phyloP scores from a whole-genome alignment of 2,113 vertebrate species.

The Microtus oregoni region DNA sequence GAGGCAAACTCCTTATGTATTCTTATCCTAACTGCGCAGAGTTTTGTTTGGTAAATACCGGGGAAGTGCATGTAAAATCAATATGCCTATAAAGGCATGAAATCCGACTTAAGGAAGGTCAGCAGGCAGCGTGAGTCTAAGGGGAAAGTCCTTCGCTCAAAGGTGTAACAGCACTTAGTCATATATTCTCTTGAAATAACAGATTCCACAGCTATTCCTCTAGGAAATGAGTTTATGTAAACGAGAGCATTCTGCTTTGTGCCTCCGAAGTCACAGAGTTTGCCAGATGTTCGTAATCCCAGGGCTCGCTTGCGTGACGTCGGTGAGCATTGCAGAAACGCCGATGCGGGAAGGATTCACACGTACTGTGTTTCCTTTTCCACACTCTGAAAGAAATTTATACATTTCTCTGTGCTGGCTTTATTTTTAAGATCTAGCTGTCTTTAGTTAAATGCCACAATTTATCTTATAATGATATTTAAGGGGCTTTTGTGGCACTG shows the following conservation, averaged over 20 bases:
- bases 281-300: slow-evolving; percentile 69
- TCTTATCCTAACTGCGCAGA: slow-evolving; percentile 53
- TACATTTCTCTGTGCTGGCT: slow-evolving; percentile 53
- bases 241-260: slow-evolving; percentile 71
- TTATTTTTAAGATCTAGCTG: slow-evolving; percentile 78
- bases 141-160: slow-evolving; percentile 67
- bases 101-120: slow-evolving; percentile 80
- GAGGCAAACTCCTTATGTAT: slow-evolving; percentile 64
- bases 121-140: slow-evolving; percentile 71
- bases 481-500: slow-evolving; percentile 84
- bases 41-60: slow-evolving; percentile 75
- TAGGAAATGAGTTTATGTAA: slow-evolving; percentile 80
- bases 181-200: slow-evolving; percentile 77
- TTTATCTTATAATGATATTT: slow-evolving; percentile 83
- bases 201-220: slow-evolving; percentile 70
- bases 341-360: background rate
- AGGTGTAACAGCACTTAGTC: slow-evolving; percentile 73
- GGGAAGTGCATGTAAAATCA: slow-evolving; percentile 62
- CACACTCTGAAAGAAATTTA: background rate
- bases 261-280: slow-evolving; percentile 51
- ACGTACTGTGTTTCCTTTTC: slow-evolving; percentile 9
- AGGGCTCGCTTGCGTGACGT: background rate
- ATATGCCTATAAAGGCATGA: slow-evolving; percentile 76
- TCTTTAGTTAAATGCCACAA: slow-evolving; percentile 79
- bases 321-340: slow-evolving; percentile 54